Evolutionary conservation across 2,888 invertebrate species (phyloP), one percentile per base, ranked within the genome.

Genomic region (Cyclophora albipunctata): DNA sequence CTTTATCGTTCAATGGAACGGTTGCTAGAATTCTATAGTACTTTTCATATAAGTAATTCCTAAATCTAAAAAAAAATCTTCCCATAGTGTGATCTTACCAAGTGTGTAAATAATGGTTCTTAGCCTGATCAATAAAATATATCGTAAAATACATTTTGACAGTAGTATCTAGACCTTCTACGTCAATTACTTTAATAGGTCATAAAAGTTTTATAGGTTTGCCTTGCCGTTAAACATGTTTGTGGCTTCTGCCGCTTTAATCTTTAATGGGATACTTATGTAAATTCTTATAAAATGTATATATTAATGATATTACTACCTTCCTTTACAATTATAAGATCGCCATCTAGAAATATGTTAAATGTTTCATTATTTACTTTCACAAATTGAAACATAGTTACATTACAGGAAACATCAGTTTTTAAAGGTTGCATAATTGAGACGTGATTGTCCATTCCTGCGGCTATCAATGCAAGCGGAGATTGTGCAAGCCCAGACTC

Each of bases 91-190:
- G n/a, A n/a, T 20, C 20, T 20, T 20, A 20, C 20, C 20, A 20
- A 20, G 20, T 20, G 20, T 20, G 20, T 20, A 20, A 20, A 20
- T 20, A 20, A 20, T 20, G 20, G 20, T 20, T 20, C 20, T 20
- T 20, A 20, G 20, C 20, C 1, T 20, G 20, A 20, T 20, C 20
- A 49, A 41, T 54, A 45, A 49, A 53, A 49, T 46, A 49, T 42
- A 59, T 53, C 57, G 54, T 66, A 56, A 59, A 63, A 53, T 55
- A 60, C 52, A 60, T 61, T 59, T 59, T 59, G 57, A 58, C 57
- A 55, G 47, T 50, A 47, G 48, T 20, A 20, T 20, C 20, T 20
- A 48, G 54, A 53, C 57, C 59, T 34, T 51, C 4, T 20, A 37
- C 2, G 50, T 57, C 59, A 50, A 57, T 64, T 62, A 57, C 50